These are phyloP conservation scores for Coracias cyanogaster DNA, from an alignment of 2,797 vertebrate genomes.

Conservation along the genomic window DNA sequence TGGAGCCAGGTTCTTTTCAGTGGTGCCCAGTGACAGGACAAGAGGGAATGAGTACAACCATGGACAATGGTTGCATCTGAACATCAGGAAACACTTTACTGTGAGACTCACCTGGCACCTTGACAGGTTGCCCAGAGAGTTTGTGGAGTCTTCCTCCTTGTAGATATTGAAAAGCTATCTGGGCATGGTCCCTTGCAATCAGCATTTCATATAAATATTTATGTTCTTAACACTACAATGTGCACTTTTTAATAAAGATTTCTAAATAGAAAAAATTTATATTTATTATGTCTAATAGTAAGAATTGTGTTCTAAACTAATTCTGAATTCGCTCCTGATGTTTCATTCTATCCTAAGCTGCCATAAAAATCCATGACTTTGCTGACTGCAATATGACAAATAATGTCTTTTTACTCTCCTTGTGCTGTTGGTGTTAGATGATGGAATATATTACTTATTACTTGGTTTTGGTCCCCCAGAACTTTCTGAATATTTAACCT, in stretches of 20 bases:
- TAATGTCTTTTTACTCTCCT: neutral
- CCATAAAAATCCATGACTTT: neutral
- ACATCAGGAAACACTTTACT: neutral
- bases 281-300: neutral
- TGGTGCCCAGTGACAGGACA: neutral
- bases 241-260: rapidly evolving
- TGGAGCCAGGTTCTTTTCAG: neutral
- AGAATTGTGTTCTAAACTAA: neutral
- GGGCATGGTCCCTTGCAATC: neutral
- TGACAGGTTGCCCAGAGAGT: neutral
- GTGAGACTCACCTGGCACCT: neutral
- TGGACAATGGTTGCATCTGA: neutral
- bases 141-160: neutral
- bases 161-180: neutral
- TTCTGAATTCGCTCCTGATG: neutral
- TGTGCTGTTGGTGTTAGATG: neutral
- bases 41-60: neutral
- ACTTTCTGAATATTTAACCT: neutral
- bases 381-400: neutral
- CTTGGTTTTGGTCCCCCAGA: neutral
- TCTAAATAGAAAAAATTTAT: neutral
- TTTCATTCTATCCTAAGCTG: neutral
- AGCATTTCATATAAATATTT: neutral
- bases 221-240: neutral
- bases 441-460: neutral